These are phyloP conservation scores for Numida meleagris DNA, from an alignment of 2,113 vertebrate genomes.

Conservation along the genomic window DNA sequence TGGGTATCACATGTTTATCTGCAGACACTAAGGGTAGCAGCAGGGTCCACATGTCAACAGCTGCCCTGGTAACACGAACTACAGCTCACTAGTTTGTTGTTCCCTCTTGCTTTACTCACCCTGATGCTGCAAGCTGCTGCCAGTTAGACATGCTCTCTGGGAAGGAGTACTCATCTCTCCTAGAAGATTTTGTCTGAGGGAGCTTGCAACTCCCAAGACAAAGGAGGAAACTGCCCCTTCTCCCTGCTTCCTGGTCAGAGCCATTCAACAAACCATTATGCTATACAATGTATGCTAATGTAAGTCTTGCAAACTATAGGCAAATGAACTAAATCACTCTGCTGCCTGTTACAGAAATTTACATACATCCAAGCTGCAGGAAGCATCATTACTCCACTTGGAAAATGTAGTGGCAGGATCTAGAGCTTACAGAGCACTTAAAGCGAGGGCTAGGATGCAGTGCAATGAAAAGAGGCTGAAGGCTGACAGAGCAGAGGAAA, in stretches of 20 bases:
- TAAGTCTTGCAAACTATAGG: neutral
- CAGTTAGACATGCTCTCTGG: neutral
- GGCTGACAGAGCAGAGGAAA: neutral
- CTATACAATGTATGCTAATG: neutral
- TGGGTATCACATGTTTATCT: neutral
- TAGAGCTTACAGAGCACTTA: neutral
- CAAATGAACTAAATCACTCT: neutral
- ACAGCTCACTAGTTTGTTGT: neutral
- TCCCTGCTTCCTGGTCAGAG: neutral
- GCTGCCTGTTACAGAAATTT: neutral
- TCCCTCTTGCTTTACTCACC: neutral
- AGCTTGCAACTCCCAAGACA: neutral
- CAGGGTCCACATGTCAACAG: neutral
- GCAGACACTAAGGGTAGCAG: neutral
- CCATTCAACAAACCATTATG: neutral
- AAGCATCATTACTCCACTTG: neutral
- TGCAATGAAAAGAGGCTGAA: neutral
- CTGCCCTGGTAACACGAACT: neutral
- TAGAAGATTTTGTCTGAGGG: neutral
- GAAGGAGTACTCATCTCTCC: neutral
- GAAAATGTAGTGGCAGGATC: neutral
- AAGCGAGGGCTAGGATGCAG: neutral
- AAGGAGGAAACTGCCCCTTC: neutral
- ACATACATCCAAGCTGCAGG: neutral
- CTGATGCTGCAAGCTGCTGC: neutral